Evolutionary conservation across 2,797 vertebrate genomes (phyloP).

Genomic region (Peromyscus nudipes): DNA sequence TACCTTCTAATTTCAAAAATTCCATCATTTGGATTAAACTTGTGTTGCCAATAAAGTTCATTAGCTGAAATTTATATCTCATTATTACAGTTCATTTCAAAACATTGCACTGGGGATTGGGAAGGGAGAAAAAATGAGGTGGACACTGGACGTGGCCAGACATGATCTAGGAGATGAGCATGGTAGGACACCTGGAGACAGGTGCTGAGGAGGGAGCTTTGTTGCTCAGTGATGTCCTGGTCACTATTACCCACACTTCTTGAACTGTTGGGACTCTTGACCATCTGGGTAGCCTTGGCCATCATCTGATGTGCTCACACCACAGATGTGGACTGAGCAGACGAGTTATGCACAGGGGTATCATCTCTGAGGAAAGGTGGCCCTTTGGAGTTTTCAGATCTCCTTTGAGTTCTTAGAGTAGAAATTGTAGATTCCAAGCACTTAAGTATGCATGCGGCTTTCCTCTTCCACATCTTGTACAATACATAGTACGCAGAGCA

Average conservation of each 20-base stretch:
- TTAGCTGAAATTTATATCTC: conserved; percentile 17
- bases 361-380: neutral
- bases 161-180: neutral
- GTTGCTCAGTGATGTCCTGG: neutral
- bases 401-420: neutral
- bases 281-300: neutral
- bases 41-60: conserved; percentile 24
- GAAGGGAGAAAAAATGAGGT: neutral
- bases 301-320: neutral
- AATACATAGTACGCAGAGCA: neutral
- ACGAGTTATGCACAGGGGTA: neutral
- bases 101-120: neutral
- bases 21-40: neutral
- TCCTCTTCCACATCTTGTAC: neutral
- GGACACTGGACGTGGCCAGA: neutral
- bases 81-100: neutral
- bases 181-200: neutral
- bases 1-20: conserved; percentile 6
- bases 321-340: neutral
- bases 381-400: neutral
- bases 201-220: neutral
- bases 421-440: neutral
- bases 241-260: neutral
- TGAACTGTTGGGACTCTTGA: neutral
- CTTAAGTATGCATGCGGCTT: neutral